Evolutionary conservation across 2,888 invertebrate species (phyloP).

Genomic region (Ametastegia equiseti): DNA sequence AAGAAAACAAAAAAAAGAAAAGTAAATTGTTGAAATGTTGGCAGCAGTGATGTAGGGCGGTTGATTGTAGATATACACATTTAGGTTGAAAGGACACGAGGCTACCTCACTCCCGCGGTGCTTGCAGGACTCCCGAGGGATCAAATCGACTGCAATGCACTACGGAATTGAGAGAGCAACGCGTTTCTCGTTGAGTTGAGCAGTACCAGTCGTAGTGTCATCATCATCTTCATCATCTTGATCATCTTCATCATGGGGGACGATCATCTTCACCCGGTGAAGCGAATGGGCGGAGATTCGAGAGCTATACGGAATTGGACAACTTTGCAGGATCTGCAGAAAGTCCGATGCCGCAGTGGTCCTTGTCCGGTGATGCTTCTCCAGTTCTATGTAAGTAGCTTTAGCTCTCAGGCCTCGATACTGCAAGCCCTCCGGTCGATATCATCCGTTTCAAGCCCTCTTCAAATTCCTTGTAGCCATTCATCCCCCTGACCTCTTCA

Average conservation of each 20-base stretch:
- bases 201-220: not conserved
- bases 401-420: not conserved
- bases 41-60: not conserved
- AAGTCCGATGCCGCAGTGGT: not conserved
- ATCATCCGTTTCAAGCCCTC: conserved; percentile 38
- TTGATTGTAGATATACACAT: not conserved
- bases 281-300: not conserved
- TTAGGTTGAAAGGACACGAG: conserved; percentile 67
- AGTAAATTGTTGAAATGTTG: not conserved
- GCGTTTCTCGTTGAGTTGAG: conserved; percentile 75
- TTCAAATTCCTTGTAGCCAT: conserved; percentile 25
- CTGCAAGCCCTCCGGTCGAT: conserved; percentile 16
- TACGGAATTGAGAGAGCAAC: conserved; percentile 94
- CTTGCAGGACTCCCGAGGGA: conserved; percentile 86
- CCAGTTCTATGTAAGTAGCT: not conserved
- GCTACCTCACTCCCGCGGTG: conserved; percentile 95
- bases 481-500: not conserved
- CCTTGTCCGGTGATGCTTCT: not conserved
- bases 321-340: not conserved
- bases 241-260: not conserved
- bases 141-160: conserved; percentile 94
- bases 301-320: not conserved
- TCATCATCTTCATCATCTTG: not conserved
- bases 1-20: too few species aligned
- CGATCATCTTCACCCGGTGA: too few species aligned